Percentiles rank a stretch among this genome's conserved stretches.
Conservation (phyloP, 2,113 vertebrate genomes). For the Pangasianodon hypophthalmus region DNA sequence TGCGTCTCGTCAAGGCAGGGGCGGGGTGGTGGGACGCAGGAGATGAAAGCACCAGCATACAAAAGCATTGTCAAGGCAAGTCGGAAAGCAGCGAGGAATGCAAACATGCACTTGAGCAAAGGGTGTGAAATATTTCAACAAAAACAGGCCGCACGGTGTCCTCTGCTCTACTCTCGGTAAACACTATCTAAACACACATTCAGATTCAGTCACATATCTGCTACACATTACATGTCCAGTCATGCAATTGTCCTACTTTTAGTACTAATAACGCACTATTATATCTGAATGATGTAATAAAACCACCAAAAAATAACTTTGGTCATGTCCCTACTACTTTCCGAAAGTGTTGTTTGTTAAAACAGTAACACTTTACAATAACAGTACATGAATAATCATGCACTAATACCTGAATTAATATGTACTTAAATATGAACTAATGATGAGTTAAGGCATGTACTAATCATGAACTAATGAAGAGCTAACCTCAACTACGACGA, state of each 20-base stretch:
- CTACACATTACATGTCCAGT: background rate
- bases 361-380: too few species aligned
- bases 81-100: conserved; percentile 59
- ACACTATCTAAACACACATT: background rate
- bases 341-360: too few species aligned
- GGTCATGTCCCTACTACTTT: too few species aligned
- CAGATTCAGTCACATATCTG: background rate
- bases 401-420: too few species aligned
- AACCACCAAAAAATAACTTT: background rate
- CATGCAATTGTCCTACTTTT: background rate
- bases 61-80: conserved; percentile 62
- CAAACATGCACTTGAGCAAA: conserved; percentile 61
- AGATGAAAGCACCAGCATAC: conserved; percentile 57
- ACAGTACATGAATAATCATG: too few species aligned
- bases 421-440: too few species aligned
- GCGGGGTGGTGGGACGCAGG: conserved; percentile 7
- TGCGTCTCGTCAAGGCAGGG: conserved; percentile 56
- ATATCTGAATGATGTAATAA: background rate
- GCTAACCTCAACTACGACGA: too few species aligned
- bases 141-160: conserved; percentile 6
- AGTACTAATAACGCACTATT: background rate
- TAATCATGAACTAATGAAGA: too few species aligned
- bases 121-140: conserved; percentile 47
- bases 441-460: too few species aligned
- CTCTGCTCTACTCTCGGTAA: too few species aligned